A percentile compares a stretch with the other conserved stretches of the same genome.
These are phyloP conservation scores for Phataginus tricuspis DNA, from an alignment of 2,797 vertebrate species.

Conservation along the genomic window DNA sequence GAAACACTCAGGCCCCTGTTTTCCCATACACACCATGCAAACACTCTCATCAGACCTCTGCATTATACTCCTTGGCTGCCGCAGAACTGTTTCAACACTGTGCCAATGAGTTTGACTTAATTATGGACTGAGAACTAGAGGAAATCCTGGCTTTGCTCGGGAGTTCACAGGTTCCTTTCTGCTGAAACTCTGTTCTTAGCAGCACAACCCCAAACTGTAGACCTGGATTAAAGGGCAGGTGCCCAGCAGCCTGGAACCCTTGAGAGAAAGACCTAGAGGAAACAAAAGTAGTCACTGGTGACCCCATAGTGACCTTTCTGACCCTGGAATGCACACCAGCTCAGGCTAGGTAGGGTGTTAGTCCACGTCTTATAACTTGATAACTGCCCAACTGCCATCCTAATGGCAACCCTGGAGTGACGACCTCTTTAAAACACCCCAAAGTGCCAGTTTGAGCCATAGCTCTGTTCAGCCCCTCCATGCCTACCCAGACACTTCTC, in stretches of 20 bases:
- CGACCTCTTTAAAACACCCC: neutral
- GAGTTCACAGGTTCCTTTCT: constrained; percentile 28
- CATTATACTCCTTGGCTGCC: neutral
- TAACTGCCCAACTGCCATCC: neutral
- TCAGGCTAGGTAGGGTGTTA: neutral
- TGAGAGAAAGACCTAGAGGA: neutral
- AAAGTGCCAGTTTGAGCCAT: constrained; percentile 35
- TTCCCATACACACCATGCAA: neutral
- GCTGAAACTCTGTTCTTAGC: neutral
- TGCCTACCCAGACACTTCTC: neutral
- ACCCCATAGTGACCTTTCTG: neutral
- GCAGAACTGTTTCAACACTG: neutral
- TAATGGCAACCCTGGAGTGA: neutral
- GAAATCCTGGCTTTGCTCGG: neutral
- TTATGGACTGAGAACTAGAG: constrained; percentile 15
- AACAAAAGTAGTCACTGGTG: neutral
- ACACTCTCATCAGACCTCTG: neutral
- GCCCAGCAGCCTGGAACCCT: neutral
- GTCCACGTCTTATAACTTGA: neutral
- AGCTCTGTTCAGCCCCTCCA: neutral
- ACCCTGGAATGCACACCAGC: neutral
- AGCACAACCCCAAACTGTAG: neutral
- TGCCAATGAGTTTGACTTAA: constrained; percentile 38
- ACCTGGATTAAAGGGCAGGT: neutral
- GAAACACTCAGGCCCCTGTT: neutral